These are phyloP conservation scores for Aleadryas rufinucha DNA, from an alignment of 2,113 vertebrate species.

Conservation along the genomic window DNA sequence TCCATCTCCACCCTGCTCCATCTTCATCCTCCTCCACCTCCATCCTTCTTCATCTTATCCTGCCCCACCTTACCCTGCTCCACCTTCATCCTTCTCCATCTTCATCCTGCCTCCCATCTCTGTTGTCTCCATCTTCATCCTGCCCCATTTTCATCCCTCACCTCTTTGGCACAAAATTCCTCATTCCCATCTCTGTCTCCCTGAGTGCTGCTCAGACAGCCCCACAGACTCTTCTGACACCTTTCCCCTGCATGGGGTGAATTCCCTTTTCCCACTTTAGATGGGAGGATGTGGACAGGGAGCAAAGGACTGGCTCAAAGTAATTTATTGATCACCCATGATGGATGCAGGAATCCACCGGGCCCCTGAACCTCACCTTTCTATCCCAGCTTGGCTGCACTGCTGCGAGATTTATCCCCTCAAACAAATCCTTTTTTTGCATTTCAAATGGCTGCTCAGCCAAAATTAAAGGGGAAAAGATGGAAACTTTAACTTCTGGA, in stretches of 20 bases:
- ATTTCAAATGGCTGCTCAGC: background rate
- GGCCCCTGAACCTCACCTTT: background rate
- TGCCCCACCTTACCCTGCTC: accelerated
- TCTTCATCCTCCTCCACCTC: accelerated
- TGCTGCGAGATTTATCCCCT: background rate
- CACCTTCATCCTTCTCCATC: accelerated
- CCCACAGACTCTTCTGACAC: accelerated
- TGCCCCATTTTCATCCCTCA: background rate
- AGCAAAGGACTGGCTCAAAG: background rate
- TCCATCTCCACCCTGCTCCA: accelerated
- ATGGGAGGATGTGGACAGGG: background rate
- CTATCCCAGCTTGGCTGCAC: background rate
- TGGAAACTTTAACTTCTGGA: background rate
- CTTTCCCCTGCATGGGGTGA: background rate
- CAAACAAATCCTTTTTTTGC: background rate
- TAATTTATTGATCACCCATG: accelerated
- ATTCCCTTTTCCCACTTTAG: background rate
- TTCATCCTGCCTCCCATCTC: accelerated
- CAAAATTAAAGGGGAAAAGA: background rate
- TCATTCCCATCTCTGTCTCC: background rate
- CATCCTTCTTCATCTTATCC: too few species aligned
- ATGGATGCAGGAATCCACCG: background rate
- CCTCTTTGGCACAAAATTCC: background rate
- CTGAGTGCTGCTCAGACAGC: background rate
- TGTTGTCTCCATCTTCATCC: background rate